Percentiles rank a stretch among this genome's conserved stretches.
Conservation (phyloP, 2,113 vertebrate genomes). For the Entelurus aequoreus region DNA sequence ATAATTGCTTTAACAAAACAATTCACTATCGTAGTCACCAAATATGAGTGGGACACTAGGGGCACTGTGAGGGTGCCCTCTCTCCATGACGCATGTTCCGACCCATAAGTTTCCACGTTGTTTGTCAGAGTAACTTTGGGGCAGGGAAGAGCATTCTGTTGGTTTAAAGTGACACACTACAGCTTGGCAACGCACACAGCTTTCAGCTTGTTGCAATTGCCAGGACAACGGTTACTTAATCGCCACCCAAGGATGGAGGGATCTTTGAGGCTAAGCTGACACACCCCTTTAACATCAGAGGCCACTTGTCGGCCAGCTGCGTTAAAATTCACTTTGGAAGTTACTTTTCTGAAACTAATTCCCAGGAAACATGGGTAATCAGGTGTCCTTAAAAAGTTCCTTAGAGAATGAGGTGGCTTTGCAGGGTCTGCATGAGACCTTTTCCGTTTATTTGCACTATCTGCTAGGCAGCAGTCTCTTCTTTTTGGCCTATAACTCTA, state of each 20-base stretch:
- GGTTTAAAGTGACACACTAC: conserved; percentile 54
- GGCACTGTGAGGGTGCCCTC: conserved; percentile 33
- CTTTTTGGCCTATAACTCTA: conserved; percentile 57
- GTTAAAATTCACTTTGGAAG: conserved; percentile 59
- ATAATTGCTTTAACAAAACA: conserved; percentile 57
- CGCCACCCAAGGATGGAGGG: conserved; percentile 26
- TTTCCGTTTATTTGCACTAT: conserved; percentile 8
- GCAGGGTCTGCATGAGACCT: conserved; percentile 29
- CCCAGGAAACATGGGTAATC: conserved; percentile 11
- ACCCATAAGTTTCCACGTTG: conserved; percentile 26
- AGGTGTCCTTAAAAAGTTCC: conserved; percentile 39
- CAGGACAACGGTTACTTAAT: conserved; percentile 30
- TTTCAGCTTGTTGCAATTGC: conserved; percentile 31
- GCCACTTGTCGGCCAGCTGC: conserved; percentile 19
- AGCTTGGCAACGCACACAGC: conserved; percentile 32
- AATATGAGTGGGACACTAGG: conserved; percentile 37
- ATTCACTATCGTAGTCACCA: conserved; percentile 38
- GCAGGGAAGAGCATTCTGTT: conserved; percentile 53
- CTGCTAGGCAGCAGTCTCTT: conserved; percentile 33
- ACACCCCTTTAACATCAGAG: conserved; percentile 20
- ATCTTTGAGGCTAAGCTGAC: conserved; percentile 33
- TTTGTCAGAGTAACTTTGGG: conserved; percentile 16
- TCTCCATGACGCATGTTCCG: conserved; percentile 28
- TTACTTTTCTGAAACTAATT: conserved; percentile 39
- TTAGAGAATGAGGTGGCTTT: conserved; percentile 30